phyloP scores from a whole-genome alignment of 1,140 invertebrate species.

The Bombus confusus region DNA sequence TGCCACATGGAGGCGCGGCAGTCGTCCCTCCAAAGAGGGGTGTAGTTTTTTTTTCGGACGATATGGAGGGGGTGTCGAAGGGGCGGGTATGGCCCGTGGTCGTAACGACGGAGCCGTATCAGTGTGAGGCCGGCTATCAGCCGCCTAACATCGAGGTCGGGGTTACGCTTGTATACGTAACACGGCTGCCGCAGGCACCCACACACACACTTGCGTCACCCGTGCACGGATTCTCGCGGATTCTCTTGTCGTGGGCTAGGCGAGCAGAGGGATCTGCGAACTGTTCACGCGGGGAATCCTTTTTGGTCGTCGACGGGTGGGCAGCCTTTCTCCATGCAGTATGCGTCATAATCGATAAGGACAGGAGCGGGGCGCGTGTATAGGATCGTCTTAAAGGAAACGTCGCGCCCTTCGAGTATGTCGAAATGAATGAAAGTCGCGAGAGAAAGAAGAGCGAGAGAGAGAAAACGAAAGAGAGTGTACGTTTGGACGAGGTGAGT shows the following conservation, averaged over 20 bases:
- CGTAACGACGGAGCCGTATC: constrained; percentile 61
- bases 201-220: constrained; percentile 33
- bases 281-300: constrained; percentile 34
- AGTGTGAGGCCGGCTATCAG: constrained; percentile 81
- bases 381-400: constrained; percentile 45
- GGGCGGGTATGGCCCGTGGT: constrained; percentile 55
- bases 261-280: constrained; percentile 32
- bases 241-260: constrained; percentile 8
- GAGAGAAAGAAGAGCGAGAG: constrained; percentile 9
- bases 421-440: constrained; percentile 50
- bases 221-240: constrained; percentile 37
- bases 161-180: constrained; percentile 63
- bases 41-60: constrained; percentile 60
- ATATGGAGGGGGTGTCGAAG: constrained; percentile 27
- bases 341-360: constrained; percentile 71
- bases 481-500: constrained; percentile 1
- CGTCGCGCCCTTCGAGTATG: constrained; percentile 34
- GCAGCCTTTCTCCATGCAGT: constrained; percentile 50
- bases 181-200: constrained; percentile 56
- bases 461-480: constrained; percentile 6
- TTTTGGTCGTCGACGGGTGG: constrained; percentile 45
- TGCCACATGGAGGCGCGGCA: constrained; percentile 31
- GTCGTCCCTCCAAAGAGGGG: constrained; percentile 56
- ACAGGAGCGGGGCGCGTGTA: constrained; percentile 40
- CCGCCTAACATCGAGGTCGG: constrained; percentile 78